phyloP scores from a whole-genome alignment of 2,113 vertebrate genomes.

The Catharus bicknelli region DNA sequence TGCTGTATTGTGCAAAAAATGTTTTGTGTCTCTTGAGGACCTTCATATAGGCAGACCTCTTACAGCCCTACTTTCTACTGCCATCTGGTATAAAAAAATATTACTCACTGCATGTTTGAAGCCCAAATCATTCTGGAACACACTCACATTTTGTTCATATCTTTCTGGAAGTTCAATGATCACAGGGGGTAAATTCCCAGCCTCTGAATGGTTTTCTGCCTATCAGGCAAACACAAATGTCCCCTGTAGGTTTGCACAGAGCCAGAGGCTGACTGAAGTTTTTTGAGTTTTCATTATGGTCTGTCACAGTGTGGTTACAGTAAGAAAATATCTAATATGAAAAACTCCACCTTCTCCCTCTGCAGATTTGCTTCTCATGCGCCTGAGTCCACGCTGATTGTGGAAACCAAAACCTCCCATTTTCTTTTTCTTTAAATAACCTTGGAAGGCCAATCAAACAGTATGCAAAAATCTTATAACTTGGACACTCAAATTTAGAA shows the following conservation, averaged over 20 bases:
- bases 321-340: not conserved
- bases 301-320: not conserved
- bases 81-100: not conserved
- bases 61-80: not conserved
- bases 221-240: not conserved
- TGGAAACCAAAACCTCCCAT: accelerated
- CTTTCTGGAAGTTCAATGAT: not conserved
- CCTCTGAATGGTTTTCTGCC: not conserved
- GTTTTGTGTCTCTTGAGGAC: not conserved
- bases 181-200: not conserved
- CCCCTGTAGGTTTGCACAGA: not conserved
- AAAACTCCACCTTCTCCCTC: not conserved
- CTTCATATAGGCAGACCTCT: not conserved
- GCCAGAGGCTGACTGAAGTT: not conserved
- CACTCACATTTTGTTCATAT: not conserved
- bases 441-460: not conserved
- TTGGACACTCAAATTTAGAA: not conserved
- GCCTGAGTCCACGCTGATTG: not conserved
- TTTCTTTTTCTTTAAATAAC: not conserved
- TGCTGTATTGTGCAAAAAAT: not conserved
- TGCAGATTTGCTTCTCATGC: not conserved
- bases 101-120: not conserved
- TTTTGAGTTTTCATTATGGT: not conserved
- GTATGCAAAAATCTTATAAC: not conserved
- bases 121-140: not conserved